Percentiles rank a stretch among this genome's conserved stretches.
Evolutionary conservation across 1,140 invertebrate genomes (phyloP).

Genomic region (Macrocentrus cingulum): DNA sequence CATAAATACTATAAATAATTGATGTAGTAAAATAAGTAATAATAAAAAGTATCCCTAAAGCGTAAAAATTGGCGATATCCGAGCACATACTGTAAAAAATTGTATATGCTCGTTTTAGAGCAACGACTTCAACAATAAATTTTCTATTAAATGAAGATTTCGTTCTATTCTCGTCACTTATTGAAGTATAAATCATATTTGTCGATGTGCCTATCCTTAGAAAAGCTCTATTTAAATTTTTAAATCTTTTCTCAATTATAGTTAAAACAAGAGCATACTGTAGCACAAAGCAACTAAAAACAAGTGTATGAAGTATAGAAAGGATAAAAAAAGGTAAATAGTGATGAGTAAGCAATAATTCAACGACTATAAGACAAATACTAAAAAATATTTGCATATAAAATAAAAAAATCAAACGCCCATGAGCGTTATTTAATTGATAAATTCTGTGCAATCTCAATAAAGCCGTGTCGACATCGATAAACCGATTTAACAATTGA

Average conservation of each 20-base stretch:
- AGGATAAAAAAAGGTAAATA: neutral
- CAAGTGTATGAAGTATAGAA: neutral
- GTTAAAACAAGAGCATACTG: neutral
- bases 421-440: neutral
- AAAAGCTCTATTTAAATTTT: neutral
- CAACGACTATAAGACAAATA: neutral
- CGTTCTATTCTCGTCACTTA: neutral
- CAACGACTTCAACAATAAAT: neutral
- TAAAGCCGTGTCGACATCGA: neutral
- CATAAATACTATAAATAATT: neutral
- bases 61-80: neutral
- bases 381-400: neutral
- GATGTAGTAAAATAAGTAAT: neutral
- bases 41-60: neutral
- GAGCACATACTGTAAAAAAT: neutral
- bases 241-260: neutral
- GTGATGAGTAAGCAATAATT: neutral
- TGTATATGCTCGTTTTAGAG: neutral
- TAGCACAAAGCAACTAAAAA: neutral
- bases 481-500: neutral
- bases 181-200: neutral
- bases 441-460: neutral
- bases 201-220: neutral
- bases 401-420: neutral
- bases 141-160: neutral